These are phyloP conservation scores for Tetanocera ferruginea DNA, from an alignment of 2,888 invertebrate species.

Conservation along the genomic window DNA sequence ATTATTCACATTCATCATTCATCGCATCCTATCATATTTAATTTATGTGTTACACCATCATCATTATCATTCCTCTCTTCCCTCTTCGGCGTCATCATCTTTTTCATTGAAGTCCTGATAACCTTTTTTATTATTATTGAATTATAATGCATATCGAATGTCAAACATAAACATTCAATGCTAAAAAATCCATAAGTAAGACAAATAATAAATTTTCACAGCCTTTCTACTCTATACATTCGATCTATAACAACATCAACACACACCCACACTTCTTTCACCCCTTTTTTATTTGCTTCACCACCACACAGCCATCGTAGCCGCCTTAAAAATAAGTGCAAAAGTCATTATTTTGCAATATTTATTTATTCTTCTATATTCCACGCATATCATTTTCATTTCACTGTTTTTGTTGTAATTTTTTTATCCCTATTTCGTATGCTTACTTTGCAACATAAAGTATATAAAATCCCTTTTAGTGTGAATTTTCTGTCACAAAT, in stretches of 20 bases:
- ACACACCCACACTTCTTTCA: background rate
- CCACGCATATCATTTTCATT: slow-evolving; percentile 2
- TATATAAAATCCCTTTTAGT: slow-evolving; percentile 33
- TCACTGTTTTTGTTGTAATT: background rate
- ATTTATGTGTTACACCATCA: too few relatives aligned
- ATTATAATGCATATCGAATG: slow-evolving; percentile 66
- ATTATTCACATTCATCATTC: too few relatives aligned
- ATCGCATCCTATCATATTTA: too few relatives aligned
- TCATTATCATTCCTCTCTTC: too few relatives aligned
- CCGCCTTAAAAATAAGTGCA: slow-evolving; percentile 7
- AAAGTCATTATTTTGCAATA: slow-evolving; percentile 28
- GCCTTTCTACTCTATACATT: too few relatives aligned
- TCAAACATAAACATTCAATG: slow-evolving; percentile 60
- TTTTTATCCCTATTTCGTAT: background rate
- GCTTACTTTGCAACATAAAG: slow-evolving; percentile 5
- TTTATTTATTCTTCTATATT: slow-evolving; percentile 14
- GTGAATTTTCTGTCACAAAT: slow-evolving; percentile 25
- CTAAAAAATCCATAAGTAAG: slow-evolving; percentile 50
- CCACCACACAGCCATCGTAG: background rate
- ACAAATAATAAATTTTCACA: slow-evolving; percentile 39
- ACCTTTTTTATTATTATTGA: slow-evolving; percentile 64
- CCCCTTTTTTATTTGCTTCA: background rate
- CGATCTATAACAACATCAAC: background rate
- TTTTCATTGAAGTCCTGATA: too few relatives aligned
- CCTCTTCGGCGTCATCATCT: too few relatives aligned